Base-by-base conservation (phyloP, 2,888 invertebrate species). In the Eristalis intricaria region DNA sequence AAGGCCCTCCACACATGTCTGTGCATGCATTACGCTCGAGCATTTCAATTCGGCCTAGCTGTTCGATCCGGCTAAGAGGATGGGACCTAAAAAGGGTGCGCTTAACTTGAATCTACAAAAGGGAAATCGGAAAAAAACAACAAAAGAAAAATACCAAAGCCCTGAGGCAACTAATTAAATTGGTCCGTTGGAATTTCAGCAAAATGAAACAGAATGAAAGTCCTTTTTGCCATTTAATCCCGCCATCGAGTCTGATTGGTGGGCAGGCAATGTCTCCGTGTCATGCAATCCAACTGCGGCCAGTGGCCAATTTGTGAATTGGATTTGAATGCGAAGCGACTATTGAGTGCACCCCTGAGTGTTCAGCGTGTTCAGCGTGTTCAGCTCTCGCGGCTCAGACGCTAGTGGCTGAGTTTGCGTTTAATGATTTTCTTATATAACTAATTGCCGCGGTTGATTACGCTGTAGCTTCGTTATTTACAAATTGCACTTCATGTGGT, bases 401-500 rank as follows among this genome's bases (percentile, higher is more conserved):
- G 26, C 76, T n/a, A 70, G 11, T 35, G 38, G 43, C 79, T 76
- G 84, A 76, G 76, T 80, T 87, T 38, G 26, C 84, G 79, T 84
- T 80, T 69, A 80, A 87, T 87, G 84, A 79, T 87, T 87, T 87
- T 87, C 87, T 87, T 84, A 84, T 84, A 84, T 80, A 76, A 79
- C 84, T 87, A 87, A 87, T 79, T 87, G 84, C 75, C 68, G 40
- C 78, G 84, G 75, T 76, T 79, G 87, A 84, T 84, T 79, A 66
- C 84, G 68, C 61, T 63, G 75, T 79, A 84, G 84, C 84, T 87
- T 87, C 76, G 84, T 87, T 87, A 87, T 87, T 87, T 84, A 87
- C 87, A 87, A 87, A 87, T 87, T 87, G 87, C 87, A 87, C 76
- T 87, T 84, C 87, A 84, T 87, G 87, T 61, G 84, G 84, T 84